Evolutionary conservation across 2,797 vertebrate genomes (phyloP).

Genomic region (Nasua narica): DNA sequence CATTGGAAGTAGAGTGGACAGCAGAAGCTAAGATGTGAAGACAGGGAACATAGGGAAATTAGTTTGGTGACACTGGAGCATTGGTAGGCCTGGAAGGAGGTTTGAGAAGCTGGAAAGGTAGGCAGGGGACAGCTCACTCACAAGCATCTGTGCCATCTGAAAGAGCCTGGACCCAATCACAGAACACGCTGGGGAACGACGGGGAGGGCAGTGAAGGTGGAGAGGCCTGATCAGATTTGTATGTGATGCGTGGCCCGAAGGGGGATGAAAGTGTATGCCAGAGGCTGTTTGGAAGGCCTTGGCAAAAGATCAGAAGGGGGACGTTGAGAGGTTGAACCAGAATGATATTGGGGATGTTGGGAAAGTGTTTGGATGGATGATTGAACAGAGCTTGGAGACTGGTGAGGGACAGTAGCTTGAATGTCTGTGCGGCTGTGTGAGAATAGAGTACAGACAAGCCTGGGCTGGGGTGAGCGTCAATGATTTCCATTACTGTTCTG

Average conservation of each 20-base stretch:
- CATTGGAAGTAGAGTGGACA: not conserved
- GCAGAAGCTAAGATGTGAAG: not conserved
- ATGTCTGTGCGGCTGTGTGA: not conserved
- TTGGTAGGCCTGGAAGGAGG: not conserved
- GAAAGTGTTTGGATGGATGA: not conserved
- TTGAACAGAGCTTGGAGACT: not conserved
- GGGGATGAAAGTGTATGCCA: not conserved
- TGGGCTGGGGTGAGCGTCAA: not conserved
- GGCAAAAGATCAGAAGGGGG: not conserved
- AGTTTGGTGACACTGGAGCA: not conserved
- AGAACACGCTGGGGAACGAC: not conserved
- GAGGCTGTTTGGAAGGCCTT: not conserved
- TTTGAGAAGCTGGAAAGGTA: not conserved
- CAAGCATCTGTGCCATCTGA: not conserved
- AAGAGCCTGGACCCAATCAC: not conserved
- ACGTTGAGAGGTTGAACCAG: not conserved
- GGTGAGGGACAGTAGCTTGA: not conserved
- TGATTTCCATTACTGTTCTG: not conserved
- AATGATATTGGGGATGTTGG: not conserved
- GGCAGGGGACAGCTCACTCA: not conserved
- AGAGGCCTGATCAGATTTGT: not conserved
- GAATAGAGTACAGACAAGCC: not conserved
- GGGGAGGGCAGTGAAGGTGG: not conserved
- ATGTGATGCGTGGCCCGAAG: not conserved
- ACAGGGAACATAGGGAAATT: not conserved